Conservation (phyloP, 2,888 invertebrate genomes). For the Pyrgus malvae region DNA sequence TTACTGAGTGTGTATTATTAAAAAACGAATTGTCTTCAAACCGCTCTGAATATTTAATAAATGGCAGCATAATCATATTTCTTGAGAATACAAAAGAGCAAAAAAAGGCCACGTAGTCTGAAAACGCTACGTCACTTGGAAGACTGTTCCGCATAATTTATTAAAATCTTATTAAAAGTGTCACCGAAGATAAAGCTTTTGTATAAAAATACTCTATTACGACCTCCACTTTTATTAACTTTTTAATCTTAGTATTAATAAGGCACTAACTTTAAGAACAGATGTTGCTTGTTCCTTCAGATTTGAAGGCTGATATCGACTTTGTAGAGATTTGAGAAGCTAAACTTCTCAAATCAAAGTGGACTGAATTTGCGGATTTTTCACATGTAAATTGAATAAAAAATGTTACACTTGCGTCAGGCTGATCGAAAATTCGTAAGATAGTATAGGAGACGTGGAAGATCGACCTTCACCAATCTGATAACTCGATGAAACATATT, state of each 20-base stretch:
- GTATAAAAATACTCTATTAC: constrained; percentile 31
- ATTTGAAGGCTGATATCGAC: not conserved
- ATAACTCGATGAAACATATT: too few relatives aligned
- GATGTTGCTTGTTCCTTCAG: constrained; percentile 10
- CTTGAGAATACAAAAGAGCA: constrained; percentile 28
- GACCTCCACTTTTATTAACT: constrained; percentile 33
- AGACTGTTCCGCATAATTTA: constrained; percentile 64
- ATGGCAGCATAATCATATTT: constrained; percentile 24
- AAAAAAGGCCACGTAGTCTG: constrained; percentile 40
- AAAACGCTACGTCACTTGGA: constrained; percentile 49
- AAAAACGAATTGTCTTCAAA: constrained; percentile 19
- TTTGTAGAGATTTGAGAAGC: too few relatives aligned
- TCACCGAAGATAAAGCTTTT: constrained; percentile 55
- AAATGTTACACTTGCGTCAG: too few relatives aligned
- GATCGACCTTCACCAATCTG: too few relatives aligned
- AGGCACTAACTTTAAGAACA: constrained; percentile 18
- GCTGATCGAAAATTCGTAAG: too few relatives aligned
- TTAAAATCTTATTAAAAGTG: constrained; percentile 73
- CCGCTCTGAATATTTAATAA: constrained; percentile 25
- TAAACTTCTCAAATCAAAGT: too few relatives aligned
- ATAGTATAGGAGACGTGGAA: too few relatives aligned
- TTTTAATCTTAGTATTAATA: constrained; percentile 23
- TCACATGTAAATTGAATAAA: too few relatives aligned
- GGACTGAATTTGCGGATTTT: too few relatives aligned
- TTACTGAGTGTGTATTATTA: constrained; percentile 13